Base-by-base conservation (phyloP, 2,113 vertebrate genomes). In the Scortum barcoo region DNA sequence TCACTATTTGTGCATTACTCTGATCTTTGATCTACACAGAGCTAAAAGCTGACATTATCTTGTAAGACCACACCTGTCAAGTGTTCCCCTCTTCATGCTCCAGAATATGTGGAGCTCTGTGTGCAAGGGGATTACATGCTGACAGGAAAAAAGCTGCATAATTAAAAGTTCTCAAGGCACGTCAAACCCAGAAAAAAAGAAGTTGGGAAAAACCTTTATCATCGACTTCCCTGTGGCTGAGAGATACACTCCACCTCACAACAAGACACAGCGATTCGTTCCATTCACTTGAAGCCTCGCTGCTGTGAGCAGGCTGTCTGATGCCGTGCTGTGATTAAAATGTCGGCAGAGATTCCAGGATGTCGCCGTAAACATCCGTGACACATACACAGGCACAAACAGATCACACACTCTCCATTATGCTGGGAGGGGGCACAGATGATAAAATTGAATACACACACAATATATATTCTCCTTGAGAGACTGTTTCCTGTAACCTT, bases 321-420 rank as follows among this genome's bases (percentile, higher is more conserved):
- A 78, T 54, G 53, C 70, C 7, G 38, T n/a, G 17, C 53, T 28
- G 38, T 68, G 80, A 89, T 89, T 82, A 87, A 74, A 76, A 88
- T 58, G 71, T 71, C 50, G 6, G 33, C 58, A 50, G 63, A 68
- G 75, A 74, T 72, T 84, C 44, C 62, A 65, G 28, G 46, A 71
- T 62, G 40, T 19, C 0, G 14, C 61, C 3, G 4, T 78, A 79
- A 87, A 84, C 56, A 76, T 36, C 56, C 7, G 4, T 76, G 74
- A 69, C 76, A 78, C 36, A 53, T 1, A 40, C 44, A 2, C 28
- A 56, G 26, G 20, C 54, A 75, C 61, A 78, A 40, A 12, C 26
- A 65, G 17, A 70, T 24, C 8, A 38, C 56, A 76, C 44, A 28
- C n/a, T 33, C 40, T 71, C 20, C 20, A 58, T 74, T 57, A 46